Evolutionary conservation across 2,888 invertebrate genomes (phyloP), one percentile per base, ranked within the genome.

Genomic region (Bembecia ichneumoniformis): DNA sequence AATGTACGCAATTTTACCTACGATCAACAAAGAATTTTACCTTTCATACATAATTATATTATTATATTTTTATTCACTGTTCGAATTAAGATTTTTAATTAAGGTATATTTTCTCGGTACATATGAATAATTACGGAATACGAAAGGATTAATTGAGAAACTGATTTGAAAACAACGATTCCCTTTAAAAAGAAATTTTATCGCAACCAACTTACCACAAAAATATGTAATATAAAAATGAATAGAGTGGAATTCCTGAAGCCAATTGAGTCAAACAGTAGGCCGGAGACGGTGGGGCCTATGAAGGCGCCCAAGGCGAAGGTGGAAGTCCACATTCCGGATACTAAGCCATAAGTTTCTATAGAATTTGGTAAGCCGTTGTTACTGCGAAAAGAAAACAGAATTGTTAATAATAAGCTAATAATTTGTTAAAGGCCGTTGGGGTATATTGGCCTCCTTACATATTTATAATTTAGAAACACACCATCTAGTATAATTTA

Each of bases 291-390:
- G 0, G 93, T 93, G 1, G 95, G 95, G 0, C 95, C 95, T 47
- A 95, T 90, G 74, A 95, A 95, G 1, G 95, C 94, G 0, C 97
- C 97, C 9, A 97, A 83, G 0, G 96, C 96, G 65, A 96, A 96
- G 0, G 94, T 92, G 1, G 96, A 95, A 1, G 96, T 96, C 93
- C 96, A 97, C 63, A 97, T 88, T 0, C 96, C 97, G 0, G 96
- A 96, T 7, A 96, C 93, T 36, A 96, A 82, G 0, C 96, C 96
- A 67, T 95, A 96, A 0, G 97, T 97, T 66, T 95, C 94, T 57
- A 96, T 88, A 54, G 92, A 93, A 74, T 97, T 95, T 0, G 94
- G 93, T 58, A 96, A 91, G 1, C 94, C 94, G 58, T 90, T 88
- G 0, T 89, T 86, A 62, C 94, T 94, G 74, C 9, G 58, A 58